These are phyloP conservation scores for Danio rerio DNA, from an alignment of 2,113 vertebrate species.

Conservation along the genomic window GRCz12tu NC_133190.1:1106001-1106500, in stretches of 20 bases:
- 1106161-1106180: not conserved
- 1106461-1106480: conserved; percentile 40
- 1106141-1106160: no score
- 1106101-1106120: no score
- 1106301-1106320: not conserved
- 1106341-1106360: conserved; percentile 10
- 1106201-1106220: conserved; percentile 15
- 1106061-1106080: no score
- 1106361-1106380: not conserved
- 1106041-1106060: no score
- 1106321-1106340: not conserved
- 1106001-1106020: no score
- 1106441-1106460: conserved; percentile 13
- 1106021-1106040: no score
- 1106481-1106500: conserved; percentile 57
- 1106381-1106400: conserved; percentile 55
- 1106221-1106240: not conserved
- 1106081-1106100: no score
- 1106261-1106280: not conserved
- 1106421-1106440: conserved; percentile 23
- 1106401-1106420: conserved; percentile 46
- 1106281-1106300: conserved; percentile 1
- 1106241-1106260: not conserved
- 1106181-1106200: not conserved
- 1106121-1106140: no score